Base-by-base conservation (phyloP, 2,888 invertebrate genomes). In the Coenonympha glycerion region DNA sequence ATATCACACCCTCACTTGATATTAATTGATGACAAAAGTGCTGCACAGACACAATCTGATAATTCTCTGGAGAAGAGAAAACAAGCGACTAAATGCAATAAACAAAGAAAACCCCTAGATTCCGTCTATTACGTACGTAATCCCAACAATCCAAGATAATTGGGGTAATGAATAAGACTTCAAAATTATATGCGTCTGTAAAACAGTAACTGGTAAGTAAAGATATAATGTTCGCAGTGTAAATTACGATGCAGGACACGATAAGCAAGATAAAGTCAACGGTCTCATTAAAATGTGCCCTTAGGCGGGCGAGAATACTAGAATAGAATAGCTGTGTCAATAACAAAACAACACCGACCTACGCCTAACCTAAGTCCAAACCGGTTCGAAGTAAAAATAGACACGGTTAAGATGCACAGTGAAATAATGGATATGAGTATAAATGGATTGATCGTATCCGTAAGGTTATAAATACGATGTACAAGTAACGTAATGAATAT, bases 281-380 rank as follows among this genome's bases (percentile, higher is more conserved):
- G 52, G 37, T 52, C 56, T 52, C 34, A 40, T 39, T 47, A 42
- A 50, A 53, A 54, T 49, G 51, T 47, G 51, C 42, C 54, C 54
- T 46, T 49, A 52, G 15, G 51, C 49, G 44, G 44, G 40, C 47
- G 47, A 50, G 47, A 47, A 42, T 47, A 42, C 47, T 48, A 37
- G 52, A 39, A 52, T 47, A 42, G 48, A 28, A 51, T 47, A 47
- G 46, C 39, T 41, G 26, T 47, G 39, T 41, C 39, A 39, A 39
- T 39, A 39, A 24, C 39, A 39, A 39, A 39, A 39, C 22, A 37
- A 37, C 39, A 24, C 24, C 39, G 39, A 24, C 39, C 39, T 39
- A 39, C 31, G 22, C 22, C 45, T 41, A 30, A 22, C 13, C 15
- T 41, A n/a, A n/a, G n/a, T n/a, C n/a, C n/a, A n/a, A 49, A 33